phyloP scores from a whole-genome alignment of 2,888 invertebrate species.

The Norana najaformis region DNA sequence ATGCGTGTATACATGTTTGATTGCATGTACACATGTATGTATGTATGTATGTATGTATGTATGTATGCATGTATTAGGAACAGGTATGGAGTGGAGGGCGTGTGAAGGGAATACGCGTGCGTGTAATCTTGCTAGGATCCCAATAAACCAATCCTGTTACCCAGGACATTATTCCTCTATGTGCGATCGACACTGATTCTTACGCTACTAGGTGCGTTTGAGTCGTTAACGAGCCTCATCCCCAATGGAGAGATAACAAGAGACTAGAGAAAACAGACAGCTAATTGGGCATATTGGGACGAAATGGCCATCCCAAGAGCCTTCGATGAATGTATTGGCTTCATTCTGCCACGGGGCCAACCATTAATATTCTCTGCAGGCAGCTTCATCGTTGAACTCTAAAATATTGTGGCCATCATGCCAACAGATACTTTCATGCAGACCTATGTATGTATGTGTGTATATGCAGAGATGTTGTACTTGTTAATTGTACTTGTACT shows the following conservation, averaged over 20 bases:
- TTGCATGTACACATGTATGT: slow-evolving; percentile 28
- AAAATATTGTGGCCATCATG: background rate
- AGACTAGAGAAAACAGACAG: background rate
- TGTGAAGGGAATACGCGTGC: too few relatives aligned
- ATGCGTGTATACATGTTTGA: slow-evolving; percentile 32
- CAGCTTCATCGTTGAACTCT: background rate
- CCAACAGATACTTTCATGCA: too few relatives aligned
- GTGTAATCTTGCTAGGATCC: too few relatives aligned
- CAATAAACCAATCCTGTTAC: too few relatives aligned
- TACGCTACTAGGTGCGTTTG: background rate
- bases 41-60: slow-evolving; percentile 33
- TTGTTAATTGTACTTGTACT: too few relatives aligned
- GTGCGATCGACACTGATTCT: background rate
- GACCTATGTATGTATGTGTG: background rate
- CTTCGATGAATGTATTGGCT: background rate
- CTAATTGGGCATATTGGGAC: slow-evolving; percentile 1
- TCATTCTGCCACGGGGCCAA: background rate
- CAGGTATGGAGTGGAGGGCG: too few relatives aligned
- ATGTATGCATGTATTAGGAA: slow-evolving; percentile 32
- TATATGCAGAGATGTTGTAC: background rate
- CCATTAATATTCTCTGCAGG: background rate
- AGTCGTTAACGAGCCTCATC: background rate
- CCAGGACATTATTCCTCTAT: too few relatives aligned
- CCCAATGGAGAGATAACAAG: background rate
- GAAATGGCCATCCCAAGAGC: background rate